Percentiles rank a stretch among this genome's conserved stretches.
phyloP scores from a whole-genome alignment of 2,888 invertebrate genomes.

The Caenorhabditis parvicauda region DNA sequence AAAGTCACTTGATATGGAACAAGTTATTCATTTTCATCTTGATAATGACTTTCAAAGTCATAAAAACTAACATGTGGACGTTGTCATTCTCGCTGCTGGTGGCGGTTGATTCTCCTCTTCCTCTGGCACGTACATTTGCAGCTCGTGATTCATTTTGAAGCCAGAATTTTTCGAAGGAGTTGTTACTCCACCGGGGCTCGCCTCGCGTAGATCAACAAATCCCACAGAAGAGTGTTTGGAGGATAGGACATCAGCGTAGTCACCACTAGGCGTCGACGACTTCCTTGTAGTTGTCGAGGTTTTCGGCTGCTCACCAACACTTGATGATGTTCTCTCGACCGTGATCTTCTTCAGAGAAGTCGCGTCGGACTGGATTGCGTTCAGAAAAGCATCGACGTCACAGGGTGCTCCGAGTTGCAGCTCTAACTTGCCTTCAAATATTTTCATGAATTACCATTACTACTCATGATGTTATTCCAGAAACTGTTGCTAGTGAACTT shows the following conservation, averaged over 20 bases:
- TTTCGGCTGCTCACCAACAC: background rate
- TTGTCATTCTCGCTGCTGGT: slow-evolving; percentile 17
- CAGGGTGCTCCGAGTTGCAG: too few species aligned
- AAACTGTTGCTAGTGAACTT: too few species aligned
- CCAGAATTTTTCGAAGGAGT: too few species aligned
- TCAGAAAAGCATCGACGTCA: too few species aligned
- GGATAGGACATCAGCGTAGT: background rate
- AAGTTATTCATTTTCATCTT: background rate
- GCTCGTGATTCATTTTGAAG: slow-evolving; percentile 49
- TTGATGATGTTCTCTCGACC: background rate
- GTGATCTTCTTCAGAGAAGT: too few species aligned
- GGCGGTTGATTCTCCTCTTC: slow-evolving; percentile 30
- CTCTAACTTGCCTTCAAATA: too few species aligned
- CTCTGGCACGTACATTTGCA: slow-evolving; percentile 59
- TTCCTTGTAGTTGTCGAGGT: background rate
- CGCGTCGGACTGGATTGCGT: too few species aligned
- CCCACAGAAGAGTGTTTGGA: slow-evolving; percentile 4
- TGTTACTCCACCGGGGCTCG: too few species aligned
- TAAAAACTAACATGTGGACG: too few species aligned
- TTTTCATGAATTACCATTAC: too few species aligned
- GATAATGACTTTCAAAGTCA: background rate
- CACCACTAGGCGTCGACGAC: slow-evolving; percentile 2
- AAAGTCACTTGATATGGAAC: background rate
- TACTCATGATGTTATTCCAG: too few species aligned
- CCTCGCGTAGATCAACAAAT: slow-evolving; percentile 18